These are phyloP conservation scores for Morone saxatilis DNA, from an alignment of 2,113 vertebrate genomes.

Conservation along the genomic window DNA sequence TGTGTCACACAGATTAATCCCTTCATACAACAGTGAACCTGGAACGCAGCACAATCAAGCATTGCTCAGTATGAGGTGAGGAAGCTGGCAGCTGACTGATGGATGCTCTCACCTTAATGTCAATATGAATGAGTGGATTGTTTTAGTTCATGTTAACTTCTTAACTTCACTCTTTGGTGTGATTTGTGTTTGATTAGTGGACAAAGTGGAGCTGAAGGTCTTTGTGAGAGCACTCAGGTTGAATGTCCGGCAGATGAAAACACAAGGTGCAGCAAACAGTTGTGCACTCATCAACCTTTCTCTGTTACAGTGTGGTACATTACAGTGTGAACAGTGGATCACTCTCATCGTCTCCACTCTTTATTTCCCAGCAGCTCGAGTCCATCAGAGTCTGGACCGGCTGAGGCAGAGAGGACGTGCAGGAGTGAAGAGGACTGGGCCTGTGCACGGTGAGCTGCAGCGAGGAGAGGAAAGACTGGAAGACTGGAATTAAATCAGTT, in stretches of 20 bases:
- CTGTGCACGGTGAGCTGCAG: constrained; percentile 69
- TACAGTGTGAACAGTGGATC: not conserved
- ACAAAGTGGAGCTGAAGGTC: constrained; percentile 13
- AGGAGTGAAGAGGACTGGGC: constrained; percentile 37
- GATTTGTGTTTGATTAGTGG: not conserved
- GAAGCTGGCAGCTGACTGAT: not conserved
- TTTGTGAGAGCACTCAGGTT: not conserved
- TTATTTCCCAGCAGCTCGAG: not conserved
- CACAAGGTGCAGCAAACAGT: constrained; percentile 3
- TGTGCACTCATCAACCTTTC: no score
- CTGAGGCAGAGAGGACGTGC: not conserved
- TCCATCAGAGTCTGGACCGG: not conserved
- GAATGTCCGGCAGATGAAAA: constrained; percentile 11
- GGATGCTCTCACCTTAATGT: not conserved
- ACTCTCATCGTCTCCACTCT: no score
- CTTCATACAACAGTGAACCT: not conserved
- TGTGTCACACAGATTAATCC: not conserved
- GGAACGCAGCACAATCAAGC: not conserved
- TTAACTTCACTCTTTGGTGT: not conserved
- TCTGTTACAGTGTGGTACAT: not conserved
- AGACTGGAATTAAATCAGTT: no score
- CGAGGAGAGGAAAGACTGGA: not conserved
- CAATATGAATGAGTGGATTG: no score
- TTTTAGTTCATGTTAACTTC: no score
- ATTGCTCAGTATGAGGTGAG: constrained; percentile 5